Conservation (phyloP, 2,888 invertebrate species). For the Gisinianus flammeolus region DNA sequence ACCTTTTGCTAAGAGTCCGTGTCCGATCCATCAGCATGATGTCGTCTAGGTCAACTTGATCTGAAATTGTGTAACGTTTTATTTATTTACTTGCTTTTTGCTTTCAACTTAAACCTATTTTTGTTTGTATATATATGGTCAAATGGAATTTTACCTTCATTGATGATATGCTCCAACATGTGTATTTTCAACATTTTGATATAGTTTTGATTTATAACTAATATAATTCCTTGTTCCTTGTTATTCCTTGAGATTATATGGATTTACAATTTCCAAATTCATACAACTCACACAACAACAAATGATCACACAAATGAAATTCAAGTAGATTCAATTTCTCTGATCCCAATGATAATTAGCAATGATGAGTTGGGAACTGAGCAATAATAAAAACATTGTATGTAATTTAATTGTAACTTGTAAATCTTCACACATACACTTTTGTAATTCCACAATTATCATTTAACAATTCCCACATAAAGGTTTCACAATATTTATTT, state of each 20-base stretch:
- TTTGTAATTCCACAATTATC: no score
- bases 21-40: background rate
- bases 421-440: no score
- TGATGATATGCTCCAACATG: background rate
- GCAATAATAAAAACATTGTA: no score
- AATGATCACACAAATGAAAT: background rate
- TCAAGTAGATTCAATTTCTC: background rate
- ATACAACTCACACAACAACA: background rate
- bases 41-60: background rate
- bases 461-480: no score
- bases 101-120: background rate
- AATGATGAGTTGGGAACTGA: background rate
- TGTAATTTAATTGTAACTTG: no score
- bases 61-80: background rate
- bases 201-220: background rate
- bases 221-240: background rate
- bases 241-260: no score
- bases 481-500: no score
- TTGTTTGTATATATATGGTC: background rate
- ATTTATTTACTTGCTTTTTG: background rate
- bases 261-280: no score
- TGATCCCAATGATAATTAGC: background rate
- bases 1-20: background rate
- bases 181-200: constrained; percentile 15
- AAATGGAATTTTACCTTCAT: background rate